These are phyloP conservation scores for Ditula angustiorana DNA, from an alignment of 2,888 invertebrate genomes.

Conservation along the genomic window DNA sequence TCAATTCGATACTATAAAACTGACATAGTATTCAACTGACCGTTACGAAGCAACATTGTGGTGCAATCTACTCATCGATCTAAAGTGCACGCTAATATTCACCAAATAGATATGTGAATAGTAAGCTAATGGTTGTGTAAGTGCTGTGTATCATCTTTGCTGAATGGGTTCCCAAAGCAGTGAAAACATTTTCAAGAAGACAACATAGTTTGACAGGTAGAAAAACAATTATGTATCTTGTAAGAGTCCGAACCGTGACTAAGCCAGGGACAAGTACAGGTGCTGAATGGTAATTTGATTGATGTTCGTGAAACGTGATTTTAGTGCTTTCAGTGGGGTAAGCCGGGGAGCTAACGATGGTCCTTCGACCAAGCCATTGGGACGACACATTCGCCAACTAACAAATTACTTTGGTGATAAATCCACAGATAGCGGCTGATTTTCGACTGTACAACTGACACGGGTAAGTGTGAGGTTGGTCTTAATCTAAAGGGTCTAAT, in stretches of 20 bases:
- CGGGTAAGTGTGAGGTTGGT: constrained; percentile 32
- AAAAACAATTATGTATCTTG: constrained; percentile 46
- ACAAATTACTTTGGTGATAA: constrained; percentile 75
- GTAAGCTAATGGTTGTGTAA: constrained; percentile 75
- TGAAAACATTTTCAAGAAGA: constrained; percentile 61
- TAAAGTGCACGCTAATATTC: constrained; percentile 70
- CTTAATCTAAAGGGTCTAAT: constrained; percentile 30
- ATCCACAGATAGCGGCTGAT: constrained; percentile 63
- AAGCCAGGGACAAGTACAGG: constrained; percentile 47
- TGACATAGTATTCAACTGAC: constrained; percentile 3
- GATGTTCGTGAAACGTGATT: constrained; percentile 73
- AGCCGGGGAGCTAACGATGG: constrained; percentile 67
- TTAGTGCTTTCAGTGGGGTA: constrained; percentile 69
- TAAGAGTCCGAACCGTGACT: not conserved
- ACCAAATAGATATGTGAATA: constrained; percentile 60
- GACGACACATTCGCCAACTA: constrained; percentile 83
- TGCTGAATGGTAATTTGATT: not conserved
- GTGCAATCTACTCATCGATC: constrained; percentile 68
- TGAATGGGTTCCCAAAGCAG: constrained; percentile 73
- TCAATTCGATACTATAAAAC: not conserved
- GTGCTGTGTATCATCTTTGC: constrained; percentile 78
- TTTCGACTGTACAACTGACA: constrained; percentile 77
- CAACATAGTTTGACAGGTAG: constrained; percentile 12
- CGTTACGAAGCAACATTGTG: constrained; percentile 52
- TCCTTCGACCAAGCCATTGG: constrained; percentile 77